Evolutionary conservation across 2,113 vertebrate species (phyloP).

Genomic region (Pleuronectes platessa): DNA sequence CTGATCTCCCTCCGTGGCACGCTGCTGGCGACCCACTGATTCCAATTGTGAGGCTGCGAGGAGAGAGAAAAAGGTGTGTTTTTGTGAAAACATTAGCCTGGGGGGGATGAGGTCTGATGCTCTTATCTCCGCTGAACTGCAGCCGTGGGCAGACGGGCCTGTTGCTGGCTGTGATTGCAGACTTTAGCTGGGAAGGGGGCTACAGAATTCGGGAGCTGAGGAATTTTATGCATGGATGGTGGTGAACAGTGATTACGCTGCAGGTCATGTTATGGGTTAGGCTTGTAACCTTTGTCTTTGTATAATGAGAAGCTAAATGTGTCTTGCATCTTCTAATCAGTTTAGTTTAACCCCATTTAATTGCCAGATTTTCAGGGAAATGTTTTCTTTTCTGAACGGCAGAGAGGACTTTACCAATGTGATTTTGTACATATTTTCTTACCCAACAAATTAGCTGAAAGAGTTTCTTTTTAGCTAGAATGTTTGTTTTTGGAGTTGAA

Average conservation of each 20-base stretch:
- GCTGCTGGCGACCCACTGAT: constrained; percentile 22
- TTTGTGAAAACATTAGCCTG: constrained; percentile 62
- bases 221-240: constrained; percentile 80
- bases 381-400: constrained; percentile 2
- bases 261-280: constrained; percentile 60
- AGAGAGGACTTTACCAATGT: background rate
- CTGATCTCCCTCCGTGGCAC: constrained; percentile 25
- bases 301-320: constrained; percentile 66
- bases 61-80: constrained; percentile 52
- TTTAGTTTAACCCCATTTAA: constrained; percentile 43
- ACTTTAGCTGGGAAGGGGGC: constrained; percentile 41
- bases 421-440: background rate
- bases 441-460: too few species aligned
- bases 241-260: constrained; percentile 76
- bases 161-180: constrained; percentile 49
- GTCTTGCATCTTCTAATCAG: constrained; percentile 48
- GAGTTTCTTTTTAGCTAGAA: too few species aligned
- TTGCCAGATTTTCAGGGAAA: constrained; percentile 14
- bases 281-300: constrained; percentile 69
- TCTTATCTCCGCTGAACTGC: constrained; percentile 42
- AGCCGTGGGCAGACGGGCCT: constrained; percentile 50
- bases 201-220: constrained; percentile 70
- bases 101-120: constrained; percentile 51
- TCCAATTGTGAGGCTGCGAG: constrained; percentile 26
- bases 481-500: too few species aligned